Conservation (phyloP, 2,113 vertebrate species). For the Phocoena sinus region DNA sequence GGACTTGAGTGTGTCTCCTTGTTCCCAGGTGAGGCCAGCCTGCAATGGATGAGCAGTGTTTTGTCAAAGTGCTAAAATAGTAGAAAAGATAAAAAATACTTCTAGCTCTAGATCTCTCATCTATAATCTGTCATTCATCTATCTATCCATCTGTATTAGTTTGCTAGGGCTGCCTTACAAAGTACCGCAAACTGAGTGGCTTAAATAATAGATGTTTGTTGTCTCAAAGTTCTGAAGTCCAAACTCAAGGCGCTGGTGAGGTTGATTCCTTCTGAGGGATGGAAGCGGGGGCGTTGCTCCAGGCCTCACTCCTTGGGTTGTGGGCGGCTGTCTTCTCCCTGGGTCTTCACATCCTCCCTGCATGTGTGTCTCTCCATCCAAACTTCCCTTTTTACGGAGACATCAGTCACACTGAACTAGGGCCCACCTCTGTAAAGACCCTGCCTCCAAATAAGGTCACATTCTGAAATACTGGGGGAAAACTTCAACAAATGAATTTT, state of each 20-base stretch:
- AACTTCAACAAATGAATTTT: no score
- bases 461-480: fast-evolving
- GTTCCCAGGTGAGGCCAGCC: fast-evolving
- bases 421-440: background rate
- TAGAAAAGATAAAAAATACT: fast-evolving
- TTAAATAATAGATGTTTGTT: fast-evolving
- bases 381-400: background rate
- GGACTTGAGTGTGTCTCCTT: fast-evolving
- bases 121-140: fast-evolving
- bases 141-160: background rate
- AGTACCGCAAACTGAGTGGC: fast-evolving
- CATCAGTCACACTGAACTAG: background rate
- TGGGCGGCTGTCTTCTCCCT: background rate
- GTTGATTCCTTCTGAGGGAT: background rate
- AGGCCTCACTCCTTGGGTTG: background rate
- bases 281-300: no score
- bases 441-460: background rate
- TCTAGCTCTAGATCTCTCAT: fast-evolving
- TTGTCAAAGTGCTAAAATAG: background rate
- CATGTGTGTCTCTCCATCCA: background rate
- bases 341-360: background rate
- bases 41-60: fast-evolving
- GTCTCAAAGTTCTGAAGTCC: background rate
- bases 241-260: fast-evolving
- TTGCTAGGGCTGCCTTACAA: background rate